A percentile compares a stretch with the other conserved stretches of the same genome.
Evolutionary conservation across 2,888 invertebrate species (phyloP).

Genomic region (Coronaproctus castanopsis): DNA sequence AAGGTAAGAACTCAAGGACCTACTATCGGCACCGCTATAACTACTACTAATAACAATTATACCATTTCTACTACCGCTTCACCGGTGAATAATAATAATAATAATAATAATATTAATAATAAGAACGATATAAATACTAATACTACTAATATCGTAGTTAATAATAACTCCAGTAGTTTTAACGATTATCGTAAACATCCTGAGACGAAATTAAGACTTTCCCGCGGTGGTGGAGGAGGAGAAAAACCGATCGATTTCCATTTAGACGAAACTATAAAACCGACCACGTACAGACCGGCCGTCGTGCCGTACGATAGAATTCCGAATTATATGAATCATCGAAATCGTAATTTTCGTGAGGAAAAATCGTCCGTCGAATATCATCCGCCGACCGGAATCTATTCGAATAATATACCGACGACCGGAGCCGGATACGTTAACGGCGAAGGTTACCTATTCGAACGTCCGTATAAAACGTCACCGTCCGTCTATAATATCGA

Average conservation of each 20-base stretch:
- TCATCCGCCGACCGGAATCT: background rate
- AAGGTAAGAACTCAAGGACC: background rate
- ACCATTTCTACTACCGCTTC: background rate
- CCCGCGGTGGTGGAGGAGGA: too few species aligned
- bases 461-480: conserved; percentile 1
- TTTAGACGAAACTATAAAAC: conserved; percentile 7
- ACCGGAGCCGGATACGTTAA: background rate
- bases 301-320: background rate
- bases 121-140: background rate
- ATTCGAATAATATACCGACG: too few species aligned
- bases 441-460: conserved; percentile 4
- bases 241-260: background rate
- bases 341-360: background rate
- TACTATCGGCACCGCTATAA: too few species aligned
- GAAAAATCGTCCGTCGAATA: background rate
- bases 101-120: background rate
- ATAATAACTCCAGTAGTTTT: background rate
- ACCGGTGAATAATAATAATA: background rate
- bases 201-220: background rate
- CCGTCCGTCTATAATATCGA: too few species aligned
- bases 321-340: background rate
- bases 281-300: conserved; percentile 13
- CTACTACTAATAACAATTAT: too few species aligned
- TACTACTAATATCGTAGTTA: background rate
- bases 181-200: background rate